phyloP scores from a whole-genome alignment of 2,888 invertebrate genomes.

The Phorcus lineatus region DNA sequence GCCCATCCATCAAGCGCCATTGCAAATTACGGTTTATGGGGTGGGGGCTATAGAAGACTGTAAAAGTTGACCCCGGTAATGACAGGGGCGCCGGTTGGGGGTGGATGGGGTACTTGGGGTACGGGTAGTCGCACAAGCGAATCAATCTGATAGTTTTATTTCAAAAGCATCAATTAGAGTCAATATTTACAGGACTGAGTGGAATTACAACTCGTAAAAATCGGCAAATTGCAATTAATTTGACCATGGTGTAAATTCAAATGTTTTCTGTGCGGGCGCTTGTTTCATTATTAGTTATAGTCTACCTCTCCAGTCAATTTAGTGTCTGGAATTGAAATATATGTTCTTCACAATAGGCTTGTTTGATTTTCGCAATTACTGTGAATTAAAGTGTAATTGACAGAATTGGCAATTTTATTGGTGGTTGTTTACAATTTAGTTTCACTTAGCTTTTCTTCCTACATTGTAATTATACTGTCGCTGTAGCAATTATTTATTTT shows the following conservation, averaged over 20 bases:
- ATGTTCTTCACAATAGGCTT: background rate
- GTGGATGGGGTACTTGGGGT: background rate
- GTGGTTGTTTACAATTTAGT: background rate
- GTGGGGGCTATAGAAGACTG: background rate
- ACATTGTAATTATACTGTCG: background rate
- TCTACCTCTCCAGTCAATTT: background rate
- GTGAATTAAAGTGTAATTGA: background rate
- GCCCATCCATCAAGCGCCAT: slow-evolving; percentile 18
- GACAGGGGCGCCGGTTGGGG: background rate
- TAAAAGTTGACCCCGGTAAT: background rate
- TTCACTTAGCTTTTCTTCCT: background rate
- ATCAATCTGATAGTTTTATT: slow-evolving; percentile 11
- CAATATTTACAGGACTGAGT: slow-evolving; percentile 12
- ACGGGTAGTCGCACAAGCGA: background rate
- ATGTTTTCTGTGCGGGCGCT: background rate
- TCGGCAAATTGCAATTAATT: slow-evolving; percentile 19
- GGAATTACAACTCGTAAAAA: slow-evolving; percentile 14
- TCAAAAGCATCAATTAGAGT: slow-evolving; percentile 19
- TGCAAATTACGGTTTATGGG: slow-evolving; percentile 16
- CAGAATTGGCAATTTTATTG: slow-evolving; percentile 16
- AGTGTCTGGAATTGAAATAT: background rate
- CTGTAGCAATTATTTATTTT: background rate
- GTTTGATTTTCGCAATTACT: background rate
- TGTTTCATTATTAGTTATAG: background rate
- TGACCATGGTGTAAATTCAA: background rate